phyloP scores from a whole-genome alignment of 2,888 invertebrate species.

The Drosophila planitibia region DNA sequence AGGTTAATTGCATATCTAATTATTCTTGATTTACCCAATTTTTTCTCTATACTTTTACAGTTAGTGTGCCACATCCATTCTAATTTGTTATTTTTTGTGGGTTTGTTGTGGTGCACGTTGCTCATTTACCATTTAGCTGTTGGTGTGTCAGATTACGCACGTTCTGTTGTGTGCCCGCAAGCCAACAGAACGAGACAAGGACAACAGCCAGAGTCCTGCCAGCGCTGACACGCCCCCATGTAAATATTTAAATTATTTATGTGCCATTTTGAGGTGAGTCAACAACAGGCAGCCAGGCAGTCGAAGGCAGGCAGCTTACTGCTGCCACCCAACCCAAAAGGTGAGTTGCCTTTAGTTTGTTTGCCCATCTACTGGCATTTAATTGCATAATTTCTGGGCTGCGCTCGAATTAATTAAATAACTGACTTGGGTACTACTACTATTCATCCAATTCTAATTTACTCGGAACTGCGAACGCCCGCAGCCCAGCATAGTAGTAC shows the following conservation, averaged over 20 bases:
- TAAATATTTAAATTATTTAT: conserved; percentile 79
- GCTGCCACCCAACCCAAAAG: conserved; percentile 12
- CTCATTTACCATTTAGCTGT: conserved; percentile 26
- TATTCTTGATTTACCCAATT: conserved; percentile 5
- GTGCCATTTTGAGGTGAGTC: conserved; percentile 70
- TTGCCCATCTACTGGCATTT: conserved; percentile 73
- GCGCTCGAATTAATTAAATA: conserved; percentile 53
- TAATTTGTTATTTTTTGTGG: neutral
- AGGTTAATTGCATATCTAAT: conserved; percentile 6
- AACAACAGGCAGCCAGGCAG: conserved; percentile 53
- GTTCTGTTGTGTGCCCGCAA: conserved; percentile 44
- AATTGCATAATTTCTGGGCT: conserved; percentile 74
- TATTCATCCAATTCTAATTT: conserved; percentile 13
- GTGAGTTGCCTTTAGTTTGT: conserved; percentile 50
- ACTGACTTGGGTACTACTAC: conserved; percentile 11
- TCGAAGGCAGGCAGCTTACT: conserved; percentile 43
- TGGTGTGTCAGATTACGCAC: conserved; percentile 58
- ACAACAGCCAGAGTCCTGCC: conserved; percentile 20
- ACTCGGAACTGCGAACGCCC: neutral
- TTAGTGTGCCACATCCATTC: conserved; percentile 7
- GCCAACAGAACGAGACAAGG: conserved; percentile 6
- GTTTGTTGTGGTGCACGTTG: conserved; percentile 18
- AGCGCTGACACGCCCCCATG: conserved; percentile 38
- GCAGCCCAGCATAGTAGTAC: neutral
- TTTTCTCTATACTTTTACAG: neutral